Conservation (phyloP, 2,113 vertebrate species). For the Leptobrachium leishanense region DNA sequence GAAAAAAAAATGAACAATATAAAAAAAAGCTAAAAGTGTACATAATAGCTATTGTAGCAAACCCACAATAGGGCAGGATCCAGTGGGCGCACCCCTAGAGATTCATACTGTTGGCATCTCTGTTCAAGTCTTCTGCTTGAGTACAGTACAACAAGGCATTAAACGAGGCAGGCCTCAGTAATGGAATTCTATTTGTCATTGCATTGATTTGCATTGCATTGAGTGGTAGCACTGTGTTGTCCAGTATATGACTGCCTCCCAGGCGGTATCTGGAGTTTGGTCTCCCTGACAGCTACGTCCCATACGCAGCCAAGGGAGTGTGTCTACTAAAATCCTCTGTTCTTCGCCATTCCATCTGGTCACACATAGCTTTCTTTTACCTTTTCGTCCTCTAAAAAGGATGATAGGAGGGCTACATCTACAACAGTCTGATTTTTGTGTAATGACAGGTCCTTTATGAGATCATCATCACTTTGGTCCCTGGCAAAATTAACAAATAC, state of each 20-base stretch:
- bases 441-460: constrained; percentile 86
- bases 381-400: constrained; percentile 68
- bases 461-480: constrained; percentile 97
- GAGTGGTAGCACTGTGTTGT: constrained; percentile 83
- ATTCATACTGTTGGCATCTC: constrained; percentile 72
- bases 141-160: constrained; percentile 65
- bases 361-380: constrained; percentile 87
- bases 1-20: constrained; percentile 58
- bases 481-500: constrained; percentile 99
- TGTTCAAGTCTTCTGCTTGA: constrained; percentile 83
- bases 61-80: constrained; percentile 59
- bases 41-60: constrained; percentile 54
- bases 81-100: constrained; percentile 64
- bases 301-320: constrained; percentile 54
- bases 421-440: constrained; percentile 80
- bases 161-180: constrained; percentile 72
- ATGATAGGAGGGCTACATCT: constrained; percentile 72
- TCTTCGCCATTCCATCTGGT: constrained; percentile 58
- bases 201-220: constrained; percentile 96
- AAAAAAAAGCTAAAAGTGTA: constrained; percentile 48
- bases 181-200: constrained; percentile 75
- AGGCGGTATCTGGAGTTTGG: constrained; percentile 52
- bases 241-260: constrained; percentile 62
- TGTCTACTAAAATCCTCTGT: constrained; percentile 43
- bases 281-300: constrained; percentile 56